Base-by-base conservation (phyloP, 2,888 invertebrate species). In the Volucella inflata region DNA sequence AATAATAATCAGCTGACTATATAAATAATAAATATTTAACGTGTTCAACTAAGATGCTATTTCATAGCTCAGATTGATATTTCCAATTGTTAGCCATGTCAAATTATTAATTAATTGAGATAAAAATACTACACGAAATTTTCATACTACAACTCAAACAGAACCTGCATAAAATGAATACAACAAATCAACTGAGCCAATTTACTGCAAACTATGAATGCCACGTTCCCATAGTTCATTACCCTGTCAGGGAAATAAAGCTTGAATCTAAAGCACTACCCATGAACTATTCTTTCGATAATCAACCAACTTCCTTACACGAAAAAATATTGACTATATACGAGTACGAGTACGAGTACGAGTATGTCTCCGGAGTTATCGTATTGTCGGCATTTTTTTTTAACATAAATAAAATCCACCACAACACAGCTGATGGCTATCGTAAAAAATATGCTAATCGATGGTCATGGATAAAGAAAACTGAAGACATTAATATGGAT, bases 361-460 rank as follows among this genome's bases (percentile, higher is more conserved):
- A 21, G 21, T 21, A 21, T 21, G 21, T 30, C 30, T 53, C 64
- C 38, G 30, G 40, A 38, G 46, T 57, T 60, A 64, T 46, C n/a
- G 51, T 60, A 48, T 68, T 55, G 68, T 79, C 55, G 79, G 84
- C 65, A 79, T 60, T 71, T 67, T 57, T 65, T n/a, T 30, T 30
- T 30, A 30, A 30, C 30, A 30, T 30, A 30, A 80, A 75, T 72
- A 67, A 72, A 75, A 75, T 64, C 60, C 67, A 44, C 48, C 75
- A 40, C 60, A 62, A 30, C 71, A 60, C 84, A 84, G 84, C 84
- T 79, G 79, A 84, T 84, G 50, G n/a, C 67, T 10, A 84, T 84
- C 84, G 60, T 60, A 72, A 77, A 30, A 59, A 77, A 62, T 82
- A 84, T 84, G 84, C 75, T 55, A 84, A 84, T 79, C 36, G 50